These are phyloP conservation scores for Rhaphigaster nebulosa DNA, from an alignment of 2,888 invertebrate genomes.

Conservation along the genomic window DNA sequence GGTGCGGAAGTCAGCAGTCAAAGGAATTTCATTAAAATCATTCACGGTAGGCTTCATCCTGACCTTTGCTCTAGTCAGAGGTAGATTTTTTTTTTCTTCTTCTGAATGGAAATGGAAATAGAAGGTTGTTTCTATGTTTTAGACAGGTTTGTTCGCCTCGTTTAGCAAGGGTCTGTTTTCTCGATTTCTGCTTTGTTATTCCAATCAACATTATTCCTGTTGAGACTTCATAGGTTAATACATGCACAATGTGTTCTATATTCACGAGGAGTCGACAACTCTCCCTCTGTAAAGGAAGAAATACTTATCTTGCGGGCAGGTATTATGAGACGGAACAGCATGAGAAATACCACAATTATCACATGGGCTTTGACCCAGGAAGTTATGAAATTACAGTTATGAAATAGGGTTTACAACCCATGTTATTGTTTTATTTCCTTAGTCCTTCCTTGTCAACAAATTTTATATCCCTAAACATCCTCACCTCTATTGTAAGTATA, in stretches of 20 bases:
- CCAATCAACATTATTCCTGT: neutral
- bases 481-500: too few relatives aligned
- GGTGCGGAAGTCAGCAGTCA: neutral
- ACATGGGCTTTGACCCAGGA: too few relatives aligned
- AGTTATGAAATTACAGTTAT: too few relatives aligned
- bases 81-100: neutral
- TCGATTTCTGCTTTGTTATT: neutral
- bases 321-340: too few relatives aligned
- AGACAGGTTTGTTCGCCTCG: neutral
- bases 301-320: too few relatives aligned
- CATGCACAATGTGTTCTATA: neutral
- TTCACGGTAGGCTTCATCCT: neutral
- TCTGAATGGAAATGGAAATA: neutral
- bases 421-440: too few relatives aligned
- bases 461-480: too few relatives aligned
- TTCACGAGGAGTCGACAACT: too few relatives aligned
- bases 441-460: too few relatives aligned
- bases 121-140: neutral
- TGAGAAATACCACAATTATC: too few relatives aligned
- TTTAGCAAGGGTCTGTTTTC: neutral
- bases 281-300: too few relatives aligned
- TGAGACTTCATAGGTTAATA: neutral
- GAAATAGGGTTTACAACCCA: too few relatives aligned
- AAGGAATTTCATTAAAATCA: slow-evolving; percentile 32
- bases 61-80: neutral